Evolutionary conservation across 2,797 vertebrate genomes (phyloP).

Genomic region (Amazona ochrocephala): DNA sequence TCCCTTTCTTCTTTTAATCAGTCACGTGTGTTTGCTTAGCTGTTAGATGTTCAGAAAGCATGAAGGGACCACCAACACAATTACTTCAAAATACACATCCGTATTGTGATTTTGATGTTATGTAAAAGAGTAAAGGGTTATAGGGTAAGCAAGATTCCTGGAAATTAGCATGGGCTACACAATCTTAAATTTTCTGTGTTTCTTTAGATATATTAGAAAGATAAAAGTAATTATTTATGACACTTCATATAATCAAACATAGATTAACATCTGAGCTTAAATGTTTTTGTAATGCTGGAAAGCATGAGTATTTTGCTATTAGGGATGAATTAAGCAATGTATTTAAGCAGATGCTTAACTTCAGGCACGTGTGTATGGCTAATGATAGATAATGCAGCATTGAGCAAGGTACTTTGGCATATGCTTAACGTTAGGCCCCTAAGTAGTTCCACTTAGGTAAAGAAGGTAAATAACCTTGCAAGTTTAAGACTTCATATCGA

Average conservation of each 20-base stretch:
- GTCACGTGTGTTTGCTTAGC: constrained; percentile 82
- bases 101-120: constrained; percentile 38
- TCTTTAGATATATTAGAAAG: neutral
- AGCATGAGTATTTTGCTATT: neutral
- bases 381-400: neutral
- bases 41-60: constrained; percentile 78
- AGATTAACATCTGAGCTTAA: neutral
- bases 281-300: neutral
- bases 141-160: neutral
- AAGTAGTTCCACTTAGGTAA: neutral
- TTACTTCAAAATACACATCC: constrained; percentile 66
- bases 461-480: neutral
- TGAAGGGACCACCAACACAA: constrained; percentile 81
- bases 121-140: neutral
- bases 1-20: constrained; percentile 84
- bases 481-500: neutral
- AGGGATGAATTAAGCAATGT: neutral
- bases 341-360: neutral
- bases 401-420: neutral
- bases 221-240: neutral
- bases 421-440: neutral
- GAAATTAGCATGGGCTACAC: neutral
- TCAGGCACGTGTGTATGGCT: neutral
- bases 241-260: neutral
- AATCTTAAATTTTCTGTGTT: neutral